phyloP scores from a whole-genome alignment of 2,113 vertebrate species.

The Ascaphus truei region DNA sequence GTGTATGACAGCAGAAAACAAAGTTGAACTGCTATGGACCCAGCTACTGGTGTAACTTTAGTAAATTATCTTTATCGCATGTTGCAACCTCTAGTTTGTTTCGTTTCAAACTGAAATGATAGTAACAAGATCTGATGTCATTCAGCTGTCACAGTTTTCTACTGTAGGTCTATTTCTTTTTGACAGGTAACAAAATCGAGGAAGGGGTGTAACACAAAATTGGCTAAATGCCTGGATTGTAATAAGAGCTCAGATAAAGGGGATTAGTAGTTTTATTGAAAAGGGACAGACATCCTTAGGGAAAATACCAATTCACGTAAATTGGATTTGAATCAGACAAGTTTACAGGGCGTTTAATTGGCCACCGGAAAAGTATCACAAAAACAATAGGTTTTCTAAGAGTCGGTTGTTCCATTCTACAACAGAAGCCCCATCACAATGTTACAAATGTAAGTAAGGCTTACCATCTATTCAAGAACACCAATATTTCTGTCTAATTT shows the following conservation, averaged over 20 bases:
- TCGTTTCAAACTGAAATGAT: background rate
- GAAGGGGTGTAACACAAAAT: background rate
- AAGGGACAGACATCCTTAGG: background rate
- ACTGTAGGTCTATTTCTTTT: background rate
- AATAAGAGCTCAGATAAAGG: background rate
- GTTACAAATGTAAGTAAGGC: too few relatives aligned
- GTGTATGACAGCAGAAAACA: too few relatives aligned
- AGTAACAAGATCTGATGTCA: background rate
- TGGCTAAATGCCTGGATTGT: background rate
- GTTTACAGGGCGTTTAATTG: too few relatives aligned
- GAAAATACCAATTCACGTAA: background rate
- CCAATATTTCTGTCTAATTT: too few relatives aligned
- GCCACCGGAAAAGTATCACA: too few relatives aligned
- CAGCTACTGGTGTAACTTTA: background rate
- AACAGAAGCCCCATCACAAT: too few relatives aligned
- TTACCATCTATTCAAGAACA: too few relatives aligned
- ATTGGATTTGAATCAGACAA: background rate
- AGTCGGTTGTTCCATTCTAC: too few relatives aligned
- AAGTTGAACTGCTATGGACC: too few relatives aligned
- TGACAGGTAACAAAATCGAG: background rate
- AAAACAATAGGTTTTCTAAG: too few relatives aligned
- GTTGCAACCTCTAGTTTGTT: too few relatives aligned
- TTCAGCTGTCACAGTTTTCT: background rate
- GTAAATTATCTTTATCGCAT: background rate
- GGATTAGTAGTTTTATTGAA: background rate